phyloP scores from a whole-genome alignment of 2,888 invertebrate species.

The Parnassius glacialis region DNA sequence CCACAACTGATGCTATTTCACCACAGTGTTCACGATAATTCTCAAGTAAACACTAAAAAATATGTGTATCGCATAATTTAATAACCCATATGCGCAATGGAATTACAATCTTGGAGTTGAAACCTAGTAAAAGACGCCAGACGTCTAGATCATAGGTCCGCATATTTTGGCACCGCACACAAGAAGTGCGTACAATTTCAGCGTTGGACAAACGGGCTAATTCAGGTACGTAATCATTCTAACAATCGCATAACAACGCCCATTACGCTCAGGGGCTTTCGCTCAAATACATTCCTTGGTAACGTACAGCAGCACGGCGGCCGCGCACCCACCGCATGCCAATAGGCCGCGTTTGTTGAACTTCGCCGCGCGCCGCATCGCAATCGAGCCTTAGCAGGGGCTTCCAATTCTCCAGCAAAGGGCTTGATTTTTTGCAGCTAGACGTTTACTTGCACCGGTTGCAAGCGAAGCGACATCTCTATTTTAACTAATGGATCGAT shows the following conservation, averaged over 20 bases:
- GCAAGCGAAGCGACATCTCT: too few relatives aligned
- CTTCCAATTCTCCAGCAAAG: constrained; percentile 8
- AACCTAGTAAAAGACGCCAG: too few relatives aligned
- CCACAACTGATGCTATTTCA: too few relatives aligned
- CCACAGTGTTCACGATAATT: too few relatives aligned
- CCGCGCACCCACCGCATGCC: constrained; percentile 44
- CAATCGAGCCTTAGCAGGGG: constrained; percentile 40
- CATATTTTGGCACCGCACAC: constrained; percentile 12
- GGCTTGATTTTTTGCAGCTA: not conserved
- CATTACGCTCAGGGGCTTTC: constrained; percentile 30
- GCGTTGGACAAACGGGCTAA: not conserved
- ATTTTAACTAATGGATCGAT: too few relatives aligned
- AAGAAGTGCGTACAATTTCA: not conserved
- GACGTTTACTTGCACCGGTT: not conserved
- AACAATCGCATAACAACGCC: constrained; percentile 23
- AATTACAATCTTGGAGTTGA: too few relatives aligned
- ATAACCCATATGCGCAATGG: too few relatives aligned
- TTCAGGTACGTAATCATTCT: constrained; percentile 1
- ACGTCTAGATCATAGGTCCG: not conserved
- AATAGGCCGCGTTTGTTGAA: constrained; percentile 58
- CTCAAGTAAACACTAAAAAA: too few relatives aligned
- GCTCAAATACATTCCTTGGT: constrained; percentile 35
- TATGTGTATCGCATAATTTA: too few relatives aligned
- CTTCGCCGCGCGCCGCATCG: constrained; percentile 48
- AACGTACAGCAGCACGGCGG: constrained; percentile 17